Conservation (phyloP, 2,888 invertebrate species). For the Dicranocentrus wangi region DNA sequence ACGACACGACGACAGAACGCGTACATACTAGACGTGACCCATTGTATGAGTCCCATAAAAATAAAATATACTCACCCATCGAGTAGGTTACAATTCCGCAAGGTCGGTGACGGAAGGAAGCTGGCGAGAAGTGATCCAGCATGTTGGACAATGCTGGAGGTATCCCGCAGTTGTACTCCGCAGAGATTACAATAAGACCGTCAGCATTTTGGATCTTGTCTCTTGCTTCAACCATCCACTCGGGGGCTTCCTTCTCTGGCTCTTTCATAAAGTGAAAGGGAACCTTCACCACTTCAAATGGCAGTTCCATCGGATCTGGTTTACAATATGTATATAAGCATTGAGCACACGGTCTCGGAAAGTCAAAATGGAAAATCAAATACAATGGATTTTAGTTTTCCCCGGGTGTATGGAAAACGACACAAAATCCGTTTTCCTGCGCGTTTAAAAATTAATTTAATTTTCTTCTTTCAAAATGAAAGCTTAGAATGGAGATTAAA, state of each 20-base stretch:
- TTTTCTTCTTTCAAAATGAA: too few relatives aligned
- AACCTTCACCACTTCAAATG: slow-evolving; percentile 74
- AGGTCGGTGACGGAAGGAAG: slow-evolving; percentile 75
- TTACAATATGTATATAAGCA: slow-evolving; percentile 1
- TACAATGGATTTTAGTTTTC: too few relatives aligned
- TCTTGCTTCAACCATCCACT: slow-evolving; percentile 73
- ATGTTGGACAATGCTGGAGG: slow-evolving; percentile 76
- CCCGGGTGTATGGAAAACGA: too few relatives aligned
- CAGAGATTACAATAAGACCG: slow-evolving; percentile 75
- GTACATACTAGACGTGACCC: background rate
- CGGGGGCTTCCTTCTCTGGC: slow-evolving; percentile 73
- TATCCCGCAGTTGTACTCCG: slow-evolving; percentile 75
- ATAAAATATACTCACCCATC: too few relatives aligned
- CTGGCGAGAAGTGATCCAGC: slow-evolving; percentile 76
- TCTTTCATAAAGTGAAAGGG: slow-evolving; percentile 74
- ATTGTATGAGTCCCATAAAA: too few relatives aligned
- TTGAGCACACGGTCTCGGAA: too few relatives aligned
- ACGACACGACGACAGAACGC: too few relatives aligned
- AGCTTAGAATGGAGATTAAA: too few relatives aligned
- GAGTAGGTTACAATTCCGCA: slow-evolving; percentile 74
- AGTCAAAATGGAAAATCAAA: too few relatives aligned
- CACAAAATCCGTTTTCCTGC: too few relatives aligned
- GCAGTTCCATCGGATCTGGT: slow-evolving; percentile 75
- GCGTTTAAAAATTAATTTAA: too few relatives aligned
- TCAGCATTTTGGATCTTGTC: slow-evolving; percentile 74